phyloP scores from a whole-genome alignment of 1,140 invertebrate species.

The Drosophila tristis region DNA sequence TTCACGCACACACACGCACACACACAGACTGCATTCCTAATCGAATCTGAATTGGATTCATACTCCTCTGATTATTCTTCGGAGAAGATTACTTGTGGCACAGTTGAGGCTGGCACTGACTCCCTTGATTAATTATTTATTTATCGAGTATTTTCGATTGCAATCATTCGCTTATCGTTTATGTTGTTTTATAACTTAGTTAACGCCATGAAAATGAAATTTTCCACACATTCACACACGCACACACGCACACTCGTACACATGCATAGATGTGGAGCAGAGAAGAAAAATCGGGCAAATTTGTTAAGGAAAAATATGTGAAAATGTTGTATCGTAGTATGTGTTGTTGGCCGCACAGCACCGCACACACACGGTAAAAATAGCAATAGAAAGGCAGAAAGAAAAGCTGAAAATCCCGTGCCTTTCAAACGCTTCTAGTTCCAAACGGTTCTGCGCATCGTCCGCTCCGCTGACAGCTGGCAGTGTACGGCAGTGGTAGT shows the following conservation, averaged over 20 bases:
- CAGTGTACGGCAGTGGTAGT: background rate
- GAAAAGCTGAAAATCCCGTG: conserved; percentile 63
- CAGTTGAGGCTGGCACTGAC: too few relatives aligned
- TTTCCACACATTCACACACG: conserved; percentile 62
- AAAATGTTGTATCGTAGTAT: conserved; percentile 31
- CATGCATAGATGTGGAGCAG: conserved; percentile 5
- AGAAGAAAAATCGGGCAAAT: conserved; percentile 64
- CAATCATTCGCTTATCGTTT: conserved; percentile 19
- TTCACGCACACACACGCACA: too few relatives aligned
- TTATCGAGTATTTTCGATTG: too few relatives aligned
- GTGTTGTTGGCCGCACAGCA: conserved; percentile 28
- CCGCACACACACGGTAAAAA: conserved; percentile 66
- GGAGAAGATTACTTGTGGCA: too few relatives aligned
- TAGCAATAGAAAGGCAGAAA: conserved; percentile 56
- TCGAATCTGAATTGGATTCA: too few relatives aligned
- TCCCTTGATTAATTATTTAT: conserved; percentile 1
- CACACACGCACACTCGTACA: conserved; percentile 16
- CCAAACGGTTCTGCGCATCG: conserved; percentile 44
- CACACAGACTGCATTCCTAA: too few relatives aligned
- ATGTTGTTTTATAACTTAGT: conserved; percentile 77
- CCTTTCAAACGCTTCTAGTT: conserved; percentile 65
- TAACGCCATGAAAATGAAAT: conserved; percentile 62
- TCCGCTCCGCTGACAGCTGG: conserved; percentile 51
- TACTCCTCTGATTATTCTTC: too few relatives aligned
- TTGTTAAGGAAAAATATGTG: conserved; percentile 53